These are phyloP conservation scores for Drosophila infuscata DNA, from an alignment of 2,888 invertebrate genomes.

Conservation along the genomic window DNA sequence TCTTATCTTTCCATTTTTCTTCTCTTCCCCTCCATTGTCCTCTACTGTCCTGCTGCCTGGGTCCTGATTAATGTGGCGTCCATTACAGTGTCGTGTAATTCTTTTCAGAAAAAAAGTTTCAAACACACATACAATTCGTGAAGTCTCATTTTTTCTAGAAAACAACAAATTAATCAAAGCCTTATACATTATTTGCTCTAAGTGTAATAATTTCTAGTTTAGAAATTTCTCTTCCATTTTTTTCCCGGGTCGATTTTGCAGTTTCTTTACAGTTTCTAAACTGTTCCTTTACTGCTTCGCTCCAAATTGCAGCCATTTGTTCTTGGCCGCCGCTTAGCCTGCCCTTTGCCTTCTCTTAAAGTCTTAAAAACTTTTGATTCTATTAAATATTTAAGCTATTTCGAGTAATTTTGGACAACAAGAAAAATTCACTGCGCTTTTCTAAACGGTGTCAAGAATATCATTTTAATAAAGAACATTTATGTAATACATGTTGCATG, in stretches of 20 bases:
- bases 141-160: background rate
- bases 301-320: conserved; percentile 28
- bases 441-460: conserved; percentile 1
- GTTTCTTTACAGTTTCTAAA: conserved; percentile 42
- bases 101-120: conserved; percentile 29
- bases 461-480: conserved; percentile 19
- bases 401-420: background rate
- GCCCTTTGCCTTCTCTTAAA: background rate
- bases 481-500: conserved; percentile 1
- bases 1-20: background rate
- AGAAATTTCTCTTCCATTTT: background rate
- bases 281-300: conserved; percentile 28
- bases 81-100: conserved; percentile 46
- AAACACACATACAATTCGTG: conserved; percentile 3
- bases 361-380: background rate
- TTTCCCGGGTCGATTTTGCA: too few relatives aligned
- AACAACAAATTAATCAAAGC: background rate
- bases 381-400: background rate
- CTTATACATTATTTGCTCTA: background rate
- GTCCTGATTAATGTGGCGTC: conserved; percentile 51
- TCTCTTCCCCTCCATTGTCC: background rate
- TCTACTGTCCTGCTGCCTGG: background rate
- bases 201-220: background rate
- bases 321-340: too few relatives aligned
- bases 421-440: conserved; percentile 9